These are phyloP conservation scores for Microcebus griseorufus DNA, from an alignment of 2,113 vertebrate genomes.

Conservation along the genomic window DNA sequence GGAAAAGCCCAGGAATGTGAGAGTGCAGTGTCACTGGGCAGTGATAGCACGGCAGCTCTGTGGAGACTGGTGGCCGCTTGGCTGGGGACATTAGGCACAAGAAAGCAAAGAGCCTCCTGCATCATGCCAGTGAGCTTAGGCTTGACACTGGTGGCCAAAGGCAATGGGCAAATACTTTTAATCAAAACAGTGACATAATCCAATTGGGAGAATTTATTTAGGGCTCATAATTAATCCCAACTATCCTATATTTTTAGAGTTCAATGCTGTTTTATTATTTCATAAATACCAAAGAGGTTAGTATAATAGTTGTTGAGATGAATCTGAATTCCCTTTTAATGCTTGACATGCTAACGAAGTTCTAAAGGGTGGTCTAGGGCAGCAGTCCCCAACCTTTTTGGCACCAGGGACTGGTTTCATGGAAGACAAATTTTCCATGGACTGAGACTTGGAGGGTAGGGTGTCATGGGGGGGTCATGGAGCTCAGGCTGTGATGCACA, in stretches of 20 bases:
- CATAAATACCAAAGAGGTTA: background rate
- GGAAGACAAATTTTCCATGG: no score
- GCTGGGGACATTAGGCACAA: background rate
- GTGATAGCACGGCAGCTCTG: background rate
- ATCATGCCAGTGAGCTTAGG: background rate
- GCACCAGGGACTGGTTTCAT: no score
- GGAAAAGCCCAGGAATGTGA: conserved; percentile 56
- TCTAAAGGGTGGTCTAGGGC: background rate
- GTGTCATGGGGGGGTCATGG: no score
- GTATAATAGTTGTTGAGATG: background rate
- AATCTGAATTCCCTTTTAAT: background rate
- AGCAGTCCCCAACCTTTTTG: no score
- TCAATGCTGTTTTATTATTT: background rate
- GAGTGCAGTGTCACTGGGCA: background rate
- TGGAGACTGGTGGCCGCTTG: background rate
- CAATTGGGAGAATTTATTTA: background rate
- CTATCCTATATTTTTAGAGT: background rate
- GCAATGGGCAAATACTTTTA: background rate
- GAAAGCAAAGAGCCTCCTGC: background rate
- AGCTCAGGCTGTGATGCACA: no score
- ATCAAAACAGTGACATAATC: background rate
- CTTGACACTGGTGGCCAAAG: background rate
- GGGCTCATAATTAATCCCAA: background rate
- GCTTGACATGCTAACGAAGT: background rate
- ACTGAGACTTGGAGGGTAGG: no score